Evolutionary conservation across 1,140 invertebrate genomes (phyloP), one percentile per base, ranked within the genome.

Genomic region (Bombus sylvicola): DNA sequence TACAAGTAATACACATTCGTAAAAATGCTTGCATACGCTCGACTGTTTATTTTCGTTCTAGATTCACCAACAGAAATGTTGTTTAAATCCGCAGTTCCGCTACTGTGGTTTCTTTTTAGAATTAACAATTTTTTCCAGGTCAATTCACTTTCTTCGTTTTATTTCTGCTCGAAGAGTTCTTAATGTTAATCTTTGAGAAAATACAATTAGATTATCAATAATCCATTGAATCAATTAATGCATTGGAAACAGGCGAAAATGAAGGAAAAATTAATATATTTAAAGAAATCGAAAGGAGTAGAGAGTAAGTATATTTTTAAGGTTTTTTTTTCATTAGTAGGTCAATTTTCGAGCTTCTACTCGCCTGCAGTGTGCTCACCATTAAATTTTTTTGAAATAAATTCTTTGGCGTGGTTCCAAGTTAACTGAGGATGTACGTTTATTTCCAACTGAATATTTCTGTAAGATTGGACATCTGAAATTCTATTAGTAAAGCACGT

Each of bases 401-500:
- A 75, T 53, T 53, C 41, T 75, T 53, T 34, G 73, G 43, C 43
- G 12, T 34, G 15, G 5, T 28, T 47, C 31, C 43, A 43, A 53
- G 5, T 22, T 75, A 34, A 43, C 12, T 22, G 34, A 25, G 18
- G 18, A 39, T 53, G 18, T 25, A 75, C 43, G 43, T 47, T 73
- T 41, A 39, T 43, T 34, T 34, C 8, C 5, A 39, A 10, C 18
- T 47, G n/a, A 74, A 74, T 53, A 74, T 53, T 53, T 74, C n/a
- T 39, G 18, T 13, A 28, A 53, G 41, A 74, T 53, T 74, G 73
- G 34, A 75, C 73, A 75, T 75, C 53, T 31, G 53, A 75, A 75
- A 75, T 75, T 75, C 43, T 53, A 53, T 75, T 53, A 75, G 73
- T 8, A 75, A 75, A 75, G n/a, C 28, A 34, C 31, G 43, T 53